Percentiles rank a stretch among this genome's conserved stretches.
Conservation (phyloP, 2,797 vertebrate genomes). For the Fistularia tabacaria region DNA sequence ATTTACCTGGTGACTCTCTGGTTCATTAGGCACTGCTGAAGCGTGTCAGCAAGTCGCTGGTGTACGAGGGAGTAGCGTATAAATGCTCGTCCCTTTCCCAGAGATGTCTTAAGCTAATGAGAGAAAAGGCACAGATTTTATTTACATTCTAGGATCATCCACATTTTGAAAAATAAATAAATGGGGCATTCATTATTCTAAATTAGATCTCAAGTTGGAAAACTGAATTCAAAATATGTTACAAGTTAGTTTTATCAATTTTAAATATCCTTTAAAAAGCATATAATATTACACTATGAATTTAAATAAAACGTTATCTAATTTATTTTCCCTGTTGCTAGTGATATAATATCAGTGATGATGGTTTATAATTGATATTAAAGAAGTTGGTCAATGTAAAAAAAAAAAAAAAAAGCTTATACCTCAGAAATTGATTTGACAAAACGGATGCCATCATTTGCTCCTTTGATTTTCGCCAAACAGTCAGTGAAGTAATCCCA, state of each 20-base stretch:
- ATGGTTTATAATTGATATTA: background rate
- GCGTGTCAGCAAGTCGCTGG: conserved; percentile 91
- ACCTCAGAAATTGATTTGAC: conserved; percentile 91
- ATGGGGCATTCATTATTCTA: too few relatives aligned
- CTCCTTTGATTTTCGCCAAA: conserved; percentile 87
- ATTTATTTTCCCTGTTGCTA: too few relatives aligned
- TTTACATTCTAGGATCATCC: background rate
- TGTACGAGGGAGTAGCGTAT: conserved; percentile 94
- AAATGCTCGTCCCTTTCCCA: conserved; percentile 93
- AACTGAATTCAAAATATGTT: too few relatives aligned
- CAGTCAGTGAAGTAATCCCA: conserved; percentile 94
- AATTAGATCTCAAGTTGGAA: too few relatives aligned
- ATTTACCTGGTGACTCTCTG: conserved; percentile 86
- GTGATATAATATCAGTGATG: too few relatives aligned
- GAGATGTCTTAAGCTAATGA: conserved; percentile 86
- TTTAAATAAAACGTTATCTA: too few relatives aligned
- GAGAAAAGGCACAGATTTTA: conserved; percentile 18
- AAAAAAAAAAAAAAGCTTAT: conserved; percentile 19
- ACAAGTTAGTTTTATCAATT: too few relatives aligned
- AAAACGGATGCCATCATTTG: conserved; percentile 91
- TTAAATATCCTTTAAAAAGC: too few relatives aligned
- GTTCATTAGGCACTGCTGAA: conserved; percentile 96
- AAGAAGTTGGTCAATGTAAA: background rate
- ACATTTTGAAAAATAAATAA: background rate
- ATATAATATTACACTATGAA: too few relatives aligned